Percentiles rank a stretch among this genome's conserved stretches.
phyloP scores from a whole-genome alignment of 2,888 invertebrate genomes.

The Oconnorella tubifera region DNA sequence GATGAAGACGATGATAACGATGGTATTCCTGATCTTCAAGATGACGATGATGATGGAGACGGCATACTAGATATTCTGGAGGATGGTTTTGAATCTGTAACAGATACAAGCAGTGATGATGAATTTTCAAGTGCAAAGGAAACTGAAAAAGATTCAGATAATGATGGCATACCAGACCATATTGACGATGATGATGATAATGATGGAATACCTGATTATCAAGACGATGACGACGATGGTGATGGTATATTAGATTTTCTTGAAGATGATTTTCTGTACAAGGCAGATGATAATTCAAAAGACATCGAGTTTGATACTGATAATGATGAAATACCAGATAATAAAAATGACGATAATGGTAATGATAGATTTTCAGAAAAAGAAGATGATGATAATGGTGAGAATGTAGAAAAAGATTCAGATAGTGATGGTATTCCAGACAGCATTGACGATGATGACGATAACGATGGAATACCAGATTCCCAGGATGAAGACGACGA shows the following conservation, averaged over 20 bases:
- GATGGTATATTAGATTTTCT: slow-evolving; percentile 42
- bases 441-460: slow-evolving; percentile 33
- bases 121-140: not conserved
- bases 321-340: slow-evolving; percentile 34
- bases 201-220: slow-evolving; percentile 22
- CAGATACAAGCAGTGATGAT: slow-evolving; percentile 1
- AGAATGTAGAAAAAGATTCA: slow-evolving; percentile 16
- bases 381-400: not conserved
- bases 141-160: slow-evolving; percentile 31
- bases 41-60: slow-evolving; percentile 32
- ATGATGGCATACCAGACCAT: slow-evolving; percentile 32
- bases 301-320: slow-evolving; percentile 20
- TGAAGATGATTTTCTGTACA: slow-evolving; percentile 31
- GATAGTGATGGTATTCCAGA: slow-evolving; percentile 43
- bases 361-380: slow-evolving; percentile 6
- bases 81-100: slow-evolving; percentile 8
- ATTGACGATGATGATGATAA: slow-evolving; percentile 25
- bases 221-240: slow-evolving; percentile 32
- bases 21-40: slow-evolving; percentile 33
- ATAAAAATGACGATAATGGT: slow-evolving; percentile 28
- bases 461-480: slow-evolving; percentile 18
- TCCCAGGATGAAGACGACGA: slow-evolving; percentile 24
- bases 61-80: slow-evolving; percentile 28
- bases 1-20: slow-evolving; percentile 33
- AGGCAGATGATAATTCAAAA: slow-evolving; percentile 19